Conservation (phyloP, 2,888 invertebrate genomes). For the Pristionchus mayeri region DNA sequence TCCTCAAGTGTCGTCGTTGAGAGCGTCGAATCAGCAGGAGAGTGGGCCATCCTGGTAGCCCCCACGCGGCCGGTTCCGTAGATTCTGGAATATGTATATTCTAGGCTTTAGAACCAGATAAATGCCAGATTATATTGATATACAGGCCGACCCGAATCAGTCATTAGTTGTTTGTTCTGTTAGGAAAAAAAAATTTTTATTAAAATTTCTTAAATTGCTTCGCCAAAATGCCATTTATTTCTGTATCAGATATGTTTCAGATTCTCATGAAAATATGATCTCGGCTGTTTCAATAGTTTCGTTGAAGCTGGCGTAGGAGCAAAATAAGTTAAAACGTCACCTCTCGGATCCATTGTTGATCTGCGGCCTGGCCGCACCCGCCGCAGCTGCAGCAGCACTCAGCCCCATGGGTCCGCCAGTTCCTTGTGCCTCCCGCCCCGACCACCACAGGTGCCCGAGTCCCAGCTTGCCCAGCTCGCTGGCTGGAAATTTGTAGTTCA, state of each 20-base stretch:
- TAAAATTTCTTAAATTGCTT: too few relatives aligned
- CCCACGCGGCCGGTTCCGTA: constrained; percentile 20
- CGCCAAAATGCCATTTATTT: too few relatives aligned
- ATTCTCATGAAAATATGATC: too few relatives aligned
- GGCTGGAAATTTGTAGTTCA: constrained; percentile 35
- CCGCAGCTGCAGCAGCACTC: neutral
- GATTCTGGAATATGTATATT: constrained; percentile 35
- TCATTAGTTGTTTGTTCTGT: too few relatives aligned
- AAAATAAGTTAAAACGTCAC: too few relatives aligned
- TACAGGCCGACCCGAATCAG: too few relatives aligned
- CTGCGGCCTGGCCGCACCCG: neutral
- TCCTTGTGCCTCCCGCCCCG: constrained; percentile 49
- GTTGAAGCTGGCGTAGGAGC: too few relatives aligned
- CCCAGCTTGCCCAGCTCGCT: constrained; percentile 56
- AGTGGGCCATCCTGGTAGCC: constrained; percentile 2
- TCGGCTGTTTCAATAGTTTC: too few relatives aligned
- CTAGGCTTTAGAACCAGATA: too few relatives aligned
- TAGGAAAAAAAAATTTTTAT: too few relatives aligned
- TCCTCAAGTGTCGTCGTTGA: constrained; percentile 23
- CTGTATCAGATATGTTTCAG: too few relatives aligned
- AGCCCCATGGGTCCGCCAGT: neutral
- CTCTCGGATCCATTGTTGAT: neutral
- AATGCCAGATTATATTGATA: too few relatives aligned
- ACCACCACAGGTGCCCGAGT: constrained; percentile 58
- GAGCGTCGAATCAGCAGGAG: constrained; percentile 7